Conservation (phyloP, 2,888 invertebrate genomes). For the Nephrotoma flavescens region DNA sequence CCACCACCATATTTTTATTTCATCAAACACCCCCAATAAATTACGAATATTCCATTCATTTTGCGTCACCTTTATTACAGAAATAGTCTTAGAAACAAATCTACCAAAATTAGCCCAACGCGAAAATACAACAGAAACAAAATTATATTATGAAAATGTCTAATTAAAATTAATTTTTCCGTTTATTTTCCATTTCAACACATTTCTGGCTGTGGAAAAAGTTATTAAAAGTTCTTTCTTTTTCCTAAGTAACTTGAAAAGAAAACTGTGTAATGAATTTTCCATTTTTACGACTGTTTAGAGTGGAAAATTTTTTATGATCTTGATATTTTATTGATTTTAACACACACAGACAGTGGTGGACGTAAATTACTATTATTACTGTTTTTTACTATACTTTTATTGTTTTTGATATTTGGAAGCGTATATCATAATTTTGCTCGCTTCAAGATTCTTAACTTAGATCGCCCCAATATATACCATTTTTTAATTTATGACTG, state of each 20-base stretch:
- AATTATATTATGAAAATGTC: not conserved
- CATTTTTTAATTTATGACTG: not conserved
- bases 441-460: not conserved
- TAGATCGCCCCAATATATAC: not conserved
- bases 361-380: not conserved
- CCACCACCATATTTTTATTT: not conserved
- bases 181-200: not conserved
- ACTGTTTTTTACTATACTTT: not conserved
- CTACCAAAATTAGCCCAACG: not conserved
- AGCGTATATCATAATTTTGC: not conserved
- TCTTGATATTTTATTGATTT: not conserved
- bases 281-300: not conserved
- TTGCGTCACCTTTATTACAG: not conserved
- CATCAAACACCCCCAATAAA: not conserved
- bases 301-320: not conserved
- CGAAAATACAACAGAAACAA: not conserved
- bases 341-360: not conserved
- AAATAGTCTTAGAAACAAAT: not conserved
- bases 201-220: not conserved
- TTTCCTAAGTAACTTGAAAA: not conserved
- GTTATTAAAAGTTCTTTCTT: not conserved
- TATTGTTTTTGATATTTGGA: not conserved
- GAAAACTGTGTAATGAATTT: not conserved
- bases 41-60: not conserved
- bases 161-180: not conserved